Percentiles rank a stretch among this genome's conserved stretches.
Conservation (phyloP, 2,113 vertebrate species). For the Leptodactylus fuscus region DNA sequence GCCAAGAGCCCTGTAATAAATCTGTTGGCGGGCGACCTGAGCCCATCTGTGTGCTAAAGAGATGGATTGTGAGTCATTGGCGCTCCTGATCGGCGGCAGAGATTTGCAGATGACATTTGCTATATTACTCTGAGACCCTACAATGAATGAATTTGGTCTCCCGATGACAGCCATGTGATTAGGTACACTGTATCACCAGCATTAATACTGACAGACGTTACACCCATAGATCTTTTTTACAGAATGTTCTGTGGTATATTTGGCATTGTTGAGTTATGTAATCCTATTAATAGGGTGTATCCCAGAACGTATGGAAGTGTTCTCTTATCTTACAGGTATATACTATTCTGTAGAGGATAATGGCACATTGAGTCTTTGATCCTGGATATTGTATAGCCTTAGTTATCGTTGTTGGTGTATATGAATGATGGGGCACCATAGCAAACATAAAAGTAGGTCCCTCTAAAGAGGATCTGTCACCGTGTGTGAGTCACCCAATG, state of each 20-base stretch:
- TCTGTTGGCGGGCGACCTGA: not conserved
- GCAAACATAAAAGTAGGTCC: too few species aligned
- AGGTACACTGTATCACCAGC: not conserved
- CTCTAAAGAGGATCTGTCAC: too few species aligned
- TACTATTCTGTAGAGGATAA: not conserved
- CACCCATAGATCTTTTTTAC: not conserved
- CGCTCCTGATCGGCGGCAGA: not conserved
- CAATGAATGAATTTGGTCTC: slow-evolving; percentile 1
- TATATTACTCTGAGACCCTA: not conserved
- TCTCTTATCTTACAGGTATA: not conserved
- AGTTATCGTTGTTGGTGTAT: not conserved
- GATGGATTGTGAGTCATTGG: slow-evolving; percentile 5
- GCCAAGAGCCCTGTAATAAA: slow-evolving; percentile 27
- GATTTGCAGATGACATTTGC: not conserved
- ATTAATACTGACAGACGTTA: not conserved
- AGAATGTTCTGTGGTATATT: not conserved
- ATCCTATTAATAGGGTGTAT: not conserved
- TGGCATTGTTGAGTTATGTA: not conserved
- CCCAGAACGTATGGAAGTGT: not conserved
- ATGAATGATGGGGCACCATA: too few species aligned
- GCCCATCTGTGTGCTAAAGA: not conserved
- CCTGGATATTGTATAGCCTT: not conserved
- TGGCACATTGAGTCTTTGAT: not conserved
- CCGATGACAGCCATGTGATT: not conserved
- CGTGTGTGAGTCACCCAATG: too few species aligned